Evolutionary conservation across 2,797 vertebrate genomes (phyloP), one percentile per base, ranked within the genome.

Genomic region (Muraenolepis orangiensis): DNA sequence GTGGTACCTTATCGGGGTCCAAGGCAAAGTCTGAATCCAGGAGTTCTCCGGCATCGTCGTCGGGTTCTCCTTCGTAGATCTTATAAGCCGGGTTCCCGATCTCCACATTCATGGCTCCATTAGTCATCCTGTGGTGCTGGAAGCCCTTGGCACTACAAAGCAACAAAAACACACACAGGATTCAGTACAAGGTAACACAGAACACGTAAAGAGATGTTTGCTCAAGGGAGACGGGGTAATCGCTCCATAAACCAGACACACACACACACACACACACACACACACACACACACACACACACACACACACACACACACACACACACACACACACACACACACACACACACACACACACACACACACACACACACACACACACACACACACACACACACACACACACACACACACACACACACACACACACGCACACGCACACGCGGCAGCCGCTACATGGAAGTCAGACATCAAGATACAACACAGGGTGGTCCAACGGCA

Each of bases 51-150:
- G 95, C 96, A 0, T 97, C 96, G 0, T 97, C 96, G 12, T 97
- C 96, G 0, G 94, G 94, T 81, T 96, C 96, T 31, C 96, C 96
- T 78, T 98, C 96, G 0, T 97, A 98, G 95, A 96, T 97, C 85
- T 97, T 98, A 86, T 98, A 98, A 11, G 96, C 97, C 2, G 96
- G 96, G 77, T 97, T 97, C 69, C 96, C 96, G 0, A 98, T 98
- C 89, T 98, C 96, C 82, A 98, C 96, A 0, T 97, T 97, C 95
- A 97, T 96, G 85, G 96, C 95, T 29, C 96, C 96, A 0, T 97
- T 98, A 0, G 96, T 96, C 96, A 98, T 98, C 68, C 96, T 85
- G 88, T 98, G 96, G 90, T 97, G 96, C 90, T 97, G 96, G 93
- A 98, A 98, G 82, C 96, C 96, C 91, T 98, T 98, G 51, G 96